These are phyloP conservation scores for Anarhynchus alexandrinus DNA, from an alignment of 2,113 vertebrate species.

Conservation along the genomic window DNA sequence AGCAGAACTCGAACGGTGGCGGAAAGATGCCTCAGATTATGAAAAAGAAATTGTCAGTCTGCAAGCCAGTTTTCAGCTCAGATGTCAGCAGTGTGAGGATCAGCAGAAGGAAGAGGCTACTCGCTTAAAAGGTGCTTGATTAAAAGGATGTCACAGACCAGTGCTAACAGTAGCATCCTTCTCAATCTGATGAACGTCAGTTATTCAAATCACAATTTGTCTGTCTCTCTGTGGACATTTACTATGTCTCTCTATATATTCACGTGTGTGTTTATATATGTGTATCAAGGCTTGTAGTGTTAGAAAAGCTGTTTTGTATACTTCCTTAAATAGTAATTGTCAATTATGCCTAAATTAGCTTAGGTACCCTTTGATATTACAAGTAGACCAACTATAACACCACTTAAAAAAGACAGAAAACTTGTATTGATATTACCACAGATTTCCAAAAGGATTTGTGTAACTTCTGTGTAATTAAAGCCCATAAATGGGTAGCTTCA, in stretches of 20 bases:
- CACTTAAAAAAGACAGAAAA: not conserved
- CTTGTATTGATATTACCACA: not conserved
- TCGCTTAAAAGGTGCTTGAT: conserved; percentile 80
- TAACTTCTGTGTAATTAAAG: not conserved
- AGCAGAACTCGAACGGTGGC: conserved; percentile 87
- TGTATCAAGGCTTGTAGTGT: not conserved
- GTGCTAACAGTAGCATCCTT: not conserved
- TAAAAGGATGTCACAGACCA: not conserved
- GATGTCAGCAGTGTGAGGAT: conserved; percentile 80
- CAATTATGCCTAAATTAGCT: not conserved
- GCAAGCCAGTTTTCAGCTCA: conserved; percentile 83
- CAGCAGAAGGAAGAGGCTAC: conserved; percentile 78
- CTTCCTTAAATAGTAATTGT: not conserved
- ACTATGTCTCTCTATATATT: accelerated
- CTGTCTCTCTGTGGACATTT: not conserved
- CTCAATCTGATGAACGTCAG: not conserved
- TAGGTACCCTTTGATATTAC: not conserved
- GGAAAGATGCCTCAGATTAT: conserved; percentile 83
- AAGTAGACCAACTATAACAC: not conserved
- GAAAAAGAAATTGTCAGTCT: conserved; percentile 86
- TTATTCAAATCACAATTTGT: not conserved
- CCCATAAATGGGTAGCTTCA: not conserved
- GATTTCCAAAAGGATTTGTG: not conserved
- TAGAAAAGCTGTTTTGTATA: not conserved
- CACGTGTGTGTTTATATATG: not conserved